Evolutionary conservation across 2,888 invertebrate species (phyloP).

Genomic region (Epiblema foenella): DNA sequence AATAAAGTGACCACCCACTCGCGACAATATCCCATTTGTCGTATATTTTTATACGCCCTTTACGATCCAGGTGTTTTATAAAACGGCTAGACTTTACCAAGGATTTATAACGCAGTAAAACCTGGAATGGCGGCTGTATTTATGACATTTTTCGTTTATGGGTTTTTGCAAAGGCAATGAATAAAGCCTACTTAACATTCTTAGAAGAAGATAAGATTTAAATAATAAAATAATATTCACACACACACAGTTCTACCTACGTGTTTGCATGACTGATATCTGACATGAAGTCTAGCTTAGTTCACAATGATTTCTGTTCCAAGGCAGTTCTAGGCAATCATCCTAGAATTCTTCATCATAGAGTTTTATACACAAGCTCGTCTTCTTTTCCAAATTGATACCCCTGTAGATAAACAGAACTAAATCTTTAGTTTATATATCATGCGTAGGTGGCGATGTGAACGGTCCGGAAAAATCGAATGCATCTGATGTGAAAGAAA

Average conservation of each 20-base stretch:
- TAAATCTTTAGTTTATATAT: no score
- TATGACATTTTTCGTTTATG: constrained; percentile 18
- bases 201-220: not conserved
- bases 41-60: constrained; percentile 52
- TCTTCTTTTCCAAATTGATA: no score
- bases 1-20: constrained; percentile 25
- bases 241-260: no score
- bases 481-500: not conserved
- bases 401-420: no score
- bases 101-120: constrained; percentile 63
- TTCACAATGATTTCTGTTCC: no score
- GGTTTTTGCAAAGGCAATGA: constrained; percentile 15
- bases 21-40: constrained; percentile 50
- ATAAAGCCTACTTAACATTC: constrained; percentile 1
- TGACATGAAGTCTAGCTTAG: no score
- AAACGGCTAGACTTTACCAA: constrained; percentile 54
- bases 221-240: not conserved
- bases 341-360: no score
- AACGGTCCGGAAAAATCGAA: not conserved
- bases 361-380: no score
- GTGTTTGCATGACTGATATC: no score
- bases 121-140: constrained; percentile 42
- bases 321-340: no score
- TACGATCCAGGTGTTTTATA: constrained; percentile 47
- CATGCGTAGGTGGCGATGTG: not conserved